phyloP scores from a whole-genome alignment of 2,113 vertebrate species.

The Ageneiosus marmoratus region DNA sequence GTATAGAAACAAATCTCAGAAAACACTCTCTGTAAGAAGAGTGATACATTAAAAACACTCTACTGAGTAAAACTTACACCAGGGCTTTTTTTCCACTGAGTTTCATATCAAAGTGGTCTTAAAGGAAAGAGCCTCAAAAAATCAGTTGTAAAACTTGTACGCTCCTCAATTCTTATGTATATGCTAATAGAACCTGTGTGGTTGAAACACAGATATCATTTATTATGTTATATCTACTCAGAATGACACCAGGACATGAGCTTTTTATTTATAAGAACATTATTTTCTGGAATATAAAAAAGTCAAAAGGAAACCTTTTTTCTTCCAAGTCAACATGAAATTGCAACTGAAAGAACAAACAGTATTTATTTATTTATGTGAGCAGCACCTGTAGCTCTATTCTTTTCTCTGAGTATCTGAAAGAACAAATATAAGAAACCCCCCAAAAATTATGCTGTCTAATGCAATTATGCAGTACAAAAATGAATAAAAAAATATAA shows the following conservation, averaged over 20 bases:
- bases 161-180: background rate
- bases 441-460: background rate
- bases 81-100: background rate
- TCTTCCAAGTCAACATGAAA: background rate
- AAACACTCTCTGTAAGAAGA: background rate
- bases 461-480: constrained; percentile 4
- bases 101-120: background rate
- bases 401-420: background rate
- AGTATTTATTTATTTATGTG: constrained; percentile 16
- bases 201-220: background rate
- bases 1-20: too few relatives aligned
- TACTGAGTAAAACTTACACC: background rate
- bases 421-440: background rate
- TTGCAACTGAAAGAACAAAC: background rate
- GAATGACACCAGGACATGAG: too few relatives aligned
- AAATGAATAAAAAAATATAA: background rate
- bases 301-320: background rate
- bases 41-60: background rate
- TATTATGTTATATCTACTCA: background rate
- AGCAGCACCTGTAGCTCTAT: background rate
- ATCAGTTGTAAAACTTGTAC: background rate
- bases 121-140: background rate
- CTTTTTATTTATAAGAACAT: background rate
- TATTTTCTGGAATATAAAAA: background rate
- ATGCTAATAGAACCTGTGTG: background rate